Percentiles rank a stretch among this genome's conserved stretches.
Conservation (phyloP, 2,797 vertebrate genomes). For the Siniperca obscura region DNA sequence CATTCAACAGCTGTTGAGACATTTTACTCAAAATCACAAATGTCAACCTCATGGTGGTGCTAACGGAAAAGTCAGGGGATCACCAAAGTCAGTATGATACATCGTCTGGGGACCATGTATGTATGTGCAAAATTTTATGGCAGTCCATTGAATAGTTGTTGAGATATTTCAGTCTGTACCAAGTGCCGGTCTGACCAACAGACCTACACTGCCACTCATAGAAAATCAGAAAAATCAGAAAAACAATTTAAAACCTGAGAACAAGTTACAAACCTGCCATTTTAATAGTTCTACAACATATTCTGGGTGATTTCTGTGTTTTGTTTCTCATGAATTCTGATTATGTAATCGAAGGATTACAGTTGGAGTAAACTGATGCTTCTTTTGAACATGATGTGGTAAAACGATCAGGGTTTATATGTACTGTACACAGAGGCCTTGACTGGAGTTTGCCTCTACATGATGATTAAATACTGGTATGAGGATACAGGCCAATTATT, state of each 20-base stretch:
- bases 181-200: neutral
- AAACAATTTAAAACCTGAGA: neutral
- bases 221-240: neutral
- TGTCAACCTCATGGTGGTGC: no score
- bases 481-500: constrained; percentile 56
- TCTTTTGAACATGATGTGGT: constrained; percentile 49
- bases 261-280: neutral
- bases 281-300: constrained; percentile 13
- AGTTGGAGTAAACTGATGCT: constrained; percentile 11
- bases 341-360: constrained; percentile 44
- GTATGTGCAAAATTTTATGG: neutral
- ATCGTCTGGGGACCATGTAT: neutral
- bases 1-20: no score
- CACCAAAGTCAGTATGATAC: neutral
- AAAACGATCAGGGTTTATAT: constrained; percentile 50
- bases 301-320: neutral
- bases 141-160: neutral
- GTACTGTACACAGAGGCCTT: constrained; percentile 34
- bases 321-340: constrained; percentile 20
- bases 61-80: no score
- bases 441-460: constrained; percentile 23
- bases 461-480: constrained; percentile 50
- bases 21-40: no score
- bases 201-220: neutral
- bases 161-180: neutral